Base-by-base conservation (phyloP, 2,888 invertebrate species). In the Gortyna flavago region DNA sequence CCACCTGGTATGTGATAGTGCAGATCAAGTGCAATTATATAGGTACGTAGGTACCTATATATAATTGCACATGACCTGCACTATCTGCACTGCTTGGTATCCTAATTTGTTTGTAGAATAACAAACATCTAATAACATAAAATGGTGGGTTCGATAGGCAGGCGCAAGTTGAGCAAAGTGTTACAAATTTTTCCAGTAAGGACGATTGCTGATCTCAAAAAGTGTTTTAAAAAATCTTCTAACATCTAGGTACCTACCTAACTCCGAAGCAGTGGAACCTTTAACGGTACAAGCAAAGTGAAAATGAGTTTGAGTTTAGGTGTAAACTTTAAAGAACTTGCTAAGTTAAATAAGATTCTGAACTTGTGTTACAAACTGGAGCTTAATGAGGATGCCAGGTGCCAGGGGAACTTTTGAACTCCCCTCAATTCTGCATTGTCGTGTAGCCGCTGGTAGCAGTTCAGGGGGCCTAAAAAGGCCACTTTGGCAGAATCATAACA, bases 291-390 rank as follows among this genome's bases (percentile, higher is more conserved):
- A 59, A 59, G 16, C 18, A 71, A 44, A 6, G 18, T 38, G 13
- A 25, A 48, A 61, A 48, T 75, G 41, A 75, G 11, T 41, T 59
- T 29, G 25, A 75, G 61, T 62, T 51, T 29, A 18, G 7, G 16
- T 59, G 11, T 41, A 2, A 74, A 75, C 61, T 35, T 76, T 25
- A 48, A 76, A 59, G 1, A 41, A 44, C 35, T 75, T 57, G 21
- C 16, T 21, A 64, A 65, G 54, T 59, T 69, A 48, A 29, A 57
- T 32, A 76, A 59, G 16, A 18, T 29, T 16, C 7, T 48, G 61
- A 75, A 75, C 11, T 75, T 75, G 38, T 75, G 25, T 51, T 62
- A 38, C 11, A 51, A 61, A 62, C 38, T 41, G 29, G 35, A 29
- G 25, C 38, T 38, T 75, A 75, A 75, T 75, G 61, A 75, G 48